These are phyloP conservation scores for Echinometra lucunter DNA, from an alignment of 53 echinoderm and acorn worm species.

Conservation along the genomic window DNA sequence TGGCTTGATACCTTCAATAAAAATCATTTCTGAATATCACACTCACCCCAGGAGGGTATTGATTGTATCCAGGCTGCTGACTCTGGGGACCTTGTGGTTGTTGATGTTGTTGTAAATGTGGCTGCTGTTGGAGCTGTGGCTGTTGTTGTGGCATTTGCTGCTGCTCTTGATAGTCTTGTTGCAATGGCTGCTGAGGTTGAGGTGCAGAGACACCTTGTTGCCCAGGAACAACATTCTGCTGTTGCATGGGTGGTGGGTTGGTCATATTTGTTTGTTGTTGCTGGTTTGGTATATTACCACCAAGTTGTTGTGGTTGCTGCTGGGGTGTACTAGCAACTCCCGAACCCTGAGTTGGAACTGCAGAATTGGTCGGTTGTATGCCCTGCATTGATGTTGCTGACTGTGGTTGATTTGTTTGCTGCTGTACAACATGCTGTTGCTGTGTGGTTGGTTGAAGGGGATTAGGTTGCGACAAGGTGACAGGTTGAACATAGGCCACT, in stretches of 20 bases:
- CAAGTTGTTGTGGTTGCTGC: conserved; percentile 25
- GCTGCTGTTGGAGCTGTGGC: conserved; percentile 63
- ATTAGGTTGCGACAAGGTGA: conserved; percentile 27
- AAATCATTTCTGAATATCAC: too few relatives aligned
- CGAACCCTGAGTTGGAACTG: background rate
- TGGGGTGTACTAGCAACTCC: conserved; percentile 23
- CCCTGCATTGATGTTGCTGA: conserved; percentile 28
- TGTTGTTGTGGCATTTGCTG: conserved; percentile 70
- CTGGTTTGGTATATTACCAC: background rate
- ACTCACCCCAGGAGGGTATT: conserved; percentile 53
- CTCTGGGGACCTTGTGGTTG: conserved; percentile 16
- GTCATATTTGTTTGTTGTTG: conserved; percentile 9
- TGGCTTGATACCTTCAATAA: too few relatives aligned
- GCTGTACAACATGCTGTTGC: conserved; percentile 11
- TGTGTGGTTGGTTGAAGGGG: background rate
- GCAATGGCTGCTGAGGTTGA: conserved; percentile 72
- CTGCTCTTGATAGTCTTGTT: conserved; percentile 62
- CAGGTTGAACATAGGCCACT: conserved; percentile 41
- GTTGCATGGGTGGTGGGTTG: conserved; percentile 31
- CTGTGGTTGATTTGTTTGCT: background rate
- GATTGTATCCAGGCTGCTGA: conserved; percentile 58
- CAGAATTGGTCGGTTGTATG: background rate
- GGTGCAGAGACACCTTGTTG: conserved; percentile 59
- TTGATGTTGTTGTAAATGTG: conserved; percentile 71
- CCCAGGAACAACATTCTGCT: conserved; percentile 19